Conservation (phyloP, 2,113 vertebrate genomes). For the Aegithalos caudatus region DNA sequence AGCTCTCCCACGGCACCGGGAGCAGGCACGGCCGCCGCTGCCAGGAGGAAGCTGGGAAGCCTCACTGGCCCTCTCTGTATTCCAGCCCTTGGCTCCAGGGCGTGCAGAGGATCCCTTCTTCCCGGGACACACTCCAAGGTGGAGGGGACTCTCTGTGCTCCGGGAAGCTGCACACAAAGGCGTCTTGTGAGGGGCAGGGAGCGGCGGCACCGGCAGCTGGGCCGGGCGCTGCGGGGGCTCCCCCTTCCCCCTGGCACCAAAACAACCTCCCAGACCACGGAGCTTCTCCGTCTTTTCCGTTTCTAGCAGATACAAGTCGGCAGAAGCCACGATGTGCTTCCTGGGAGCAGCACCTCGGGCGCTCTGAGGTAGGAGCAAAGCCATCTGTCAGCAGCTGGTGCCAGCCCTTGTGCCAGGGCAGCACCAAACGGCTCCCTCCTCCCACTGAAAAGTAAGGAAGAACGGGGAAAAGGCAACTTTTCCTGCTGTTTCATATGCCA, state of each 20-base stretch:
- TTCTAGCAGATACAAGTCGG: not conserved
- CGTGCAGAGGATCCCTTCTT: not conserved
- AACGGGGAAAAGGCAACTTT: not conserved
- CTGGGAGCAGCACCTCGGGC: not conserved
- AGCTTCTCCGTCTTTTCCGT: not conserved
- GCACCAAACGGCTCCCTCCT: not conserved
- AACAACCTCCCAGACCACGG: not conserved
- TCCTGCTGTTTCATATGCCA: not conserved
- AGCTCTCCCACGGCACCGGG: slow-evolving; percentile 14
- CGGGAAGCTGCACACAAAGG: not conserved
- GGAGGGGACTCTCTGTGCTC: not conserved
- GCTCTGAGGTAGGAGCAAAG: not conserved
- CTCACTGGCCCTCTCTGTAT: not conserved
- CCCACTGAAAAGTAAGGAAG: not conserved
- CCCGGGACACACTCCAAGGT: slow-evolving; percentile 29
- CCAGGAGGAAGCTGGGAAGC: slow-evolving; percentile 1
- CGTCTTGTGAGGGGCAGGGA: not conserved
- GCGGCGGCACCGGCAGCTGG: not conserved
- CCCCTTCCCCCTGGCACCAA: not conserved
- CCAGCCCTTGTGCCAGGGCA: not conserved
- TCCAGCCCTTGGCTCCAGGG: not conserved
- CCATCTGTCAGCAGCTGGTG: not conserved
- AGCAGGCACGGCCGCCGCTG: not conserved
- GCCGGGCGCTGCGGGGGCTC: not conserved
- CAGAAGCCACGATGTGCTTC: not conserved